Percentiles rank a stretch among this genome's conserved stretches.
These are phyloP conservation scores for Apocrypta bakeri DNA, from an alignment of 1,140 invertebrate species.

Conservation along the genomic window DNA sequence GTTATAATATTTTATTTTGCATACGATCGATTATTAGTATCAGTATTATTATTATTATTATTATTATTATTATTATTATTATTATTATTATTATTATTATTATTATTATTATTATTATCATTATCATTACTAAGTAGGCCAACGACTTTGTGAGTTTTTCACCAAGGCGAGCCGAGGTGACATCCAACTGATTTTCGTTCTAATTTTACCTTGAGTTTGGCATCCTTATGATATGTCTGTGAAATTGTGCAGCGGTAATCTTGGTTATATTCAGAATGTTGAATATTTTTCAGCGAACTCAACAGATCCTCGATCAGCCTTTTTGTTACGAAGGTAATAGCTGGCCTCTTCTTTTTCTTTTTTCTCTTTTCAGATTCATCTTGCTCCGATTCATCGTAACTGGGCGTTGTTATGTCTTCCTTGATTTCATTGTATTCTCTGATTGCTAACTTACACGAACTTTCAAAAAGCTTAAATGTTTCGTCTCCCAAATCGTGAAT, in stretches of 20 bases:
- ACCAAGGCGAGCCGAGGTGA: too few species aligned
- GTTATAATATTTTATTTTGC: too few species aligned
- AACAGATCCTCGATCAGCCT: conserved; percentile 56
- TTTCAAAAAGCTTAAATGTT: not conserved
- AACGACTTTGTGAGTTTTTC: too few species aligned
- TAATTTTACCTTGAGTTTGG: conserved; percentile 30
- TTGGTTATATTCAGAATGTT: not conserved
- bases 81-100: too few species aligned
- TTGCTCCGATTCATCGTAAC: not conserved
- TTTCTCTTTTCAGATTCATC: not conserved
- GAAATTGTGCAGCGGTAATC: conserved; percentile 26
- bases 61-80: too few species aligned
- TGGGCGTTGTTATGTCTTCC: conserved; percentile 40
- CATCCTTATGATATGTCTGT: not conserved
- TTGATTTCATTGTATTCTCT: conserved; percentile 44
- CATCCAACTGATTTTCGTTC: not conserved
- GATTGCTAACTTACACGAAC: conserved; percentile 32
- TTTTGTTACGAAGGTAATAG: conserved; percentile 53
- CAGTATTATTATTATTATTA: too few species aligned
- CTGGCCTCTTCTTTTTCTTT: conserved; percentile 4
- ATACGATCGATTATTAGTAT: too few species aligned
- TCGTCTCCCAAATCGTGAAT: conserved; percentile 42
- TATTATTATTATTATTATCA: too few species aligned
- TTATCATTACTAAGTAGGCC: too few species aligned
- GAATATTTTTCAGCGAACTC: conserved; percentile 54